These are phyloP conservation scores for Sclerurus mexicanus DNA, from an alignment of 2,113 vertebrate genomes.

Conservation along the genomic window DNA sequence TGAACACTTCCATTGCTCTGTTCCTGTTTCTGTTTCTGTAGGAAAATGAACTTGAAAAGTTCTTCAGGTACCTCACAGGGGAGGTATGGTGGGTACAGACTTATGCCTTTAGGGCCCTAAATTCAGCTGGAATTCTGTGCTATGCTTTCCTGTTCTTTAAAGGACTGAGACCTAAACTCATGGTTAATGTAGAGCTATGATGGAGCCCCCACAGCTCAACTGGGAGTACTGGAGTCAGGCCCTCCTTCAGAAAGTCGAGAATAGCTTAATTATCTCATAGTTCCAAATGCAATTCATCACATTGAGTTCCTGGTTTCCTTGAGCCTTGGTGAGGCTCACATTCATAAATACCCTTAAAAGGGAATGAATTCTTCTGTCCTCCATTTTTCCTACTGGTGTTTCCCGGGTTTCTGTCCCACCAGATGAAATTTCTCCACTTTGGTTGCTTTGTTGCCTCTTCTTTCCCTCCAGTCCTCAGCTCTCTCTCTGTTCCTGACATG, in stretches of 20 bases:
- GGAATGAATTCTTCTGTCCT: neutral
- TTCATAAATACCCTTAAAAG: neutral
- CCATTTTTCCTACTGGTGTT: neutral
- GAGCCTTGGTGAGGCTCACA: neutral
- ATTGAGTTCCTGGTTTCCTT: neutral
- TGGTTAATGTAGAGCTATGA: neutral
- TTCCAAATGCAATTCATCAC: neutral
- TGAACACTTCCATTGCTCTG: neutral
- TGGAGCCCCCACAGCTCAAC: neutral
- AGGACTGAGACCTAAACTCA: neutral
- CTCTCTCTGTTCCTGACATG: neutral
- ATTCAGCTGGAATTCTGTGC: neutral
- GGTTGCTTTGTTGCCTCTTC: neutral
- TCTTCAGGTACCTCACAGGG: neutral
- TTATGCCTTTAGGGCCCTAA: neutral
- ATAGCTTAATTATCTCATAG: neutral
- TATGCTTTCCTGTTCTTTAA: neutral
- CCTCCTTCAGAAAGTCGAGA: neutral
- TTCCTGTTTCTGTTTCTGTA: neutral
- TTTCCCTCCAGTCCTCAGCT: neutral
- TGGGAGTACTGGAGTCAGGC: neutral
- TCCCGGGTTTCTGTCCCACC: neutral
- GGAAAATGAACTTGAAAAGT: neutral
- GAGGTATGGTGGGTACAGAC: neutral
- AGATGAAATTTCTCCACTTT: neutral